These are phyloP conservation scores for Stenchaetothrips biformis DNA, from an alignment of 2,888 invertebrate species.

Conservation along the genomic window DNA sequence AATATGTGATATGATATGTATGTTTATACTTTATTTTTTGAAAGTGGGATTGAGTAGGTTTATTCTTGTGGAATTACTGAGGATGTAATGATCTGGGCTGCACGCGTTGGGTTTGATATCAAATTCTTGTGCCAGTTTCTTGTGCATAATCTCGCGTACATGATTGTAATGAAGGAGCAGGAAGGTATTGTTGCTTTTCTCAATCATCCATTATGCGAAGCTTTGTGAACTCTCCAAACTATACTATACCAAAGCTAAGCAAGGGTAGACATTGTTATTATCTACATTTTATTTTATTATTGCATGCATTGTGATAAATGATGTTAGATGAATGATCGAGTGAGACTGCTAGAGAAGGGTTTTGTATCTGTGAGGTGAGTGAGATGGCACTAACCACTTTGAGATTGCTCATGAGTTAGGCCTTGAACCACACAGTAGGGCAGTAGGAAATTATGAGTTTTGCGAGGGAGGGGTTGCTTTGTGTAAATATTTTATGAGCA, in stretches of 20 bases:
- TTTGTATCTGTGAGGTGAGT: neutral
- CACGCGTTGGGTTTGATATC: neutral
- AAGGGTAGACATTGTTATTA: neutral
- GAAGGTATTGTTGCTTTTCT: neutral
- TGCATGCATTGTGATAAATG: conserved; percentile 19
- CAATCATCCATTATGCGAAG: neutral
- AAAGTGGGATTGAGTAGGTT: neutral
- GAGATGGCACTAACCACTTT: neutral
- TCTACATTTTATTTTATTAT: conserved; percentile 5
- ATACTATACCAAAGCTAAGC: conserved; percentile 1
- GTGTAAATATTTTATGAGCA: neutral
- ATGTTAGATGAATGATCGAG: neutral
- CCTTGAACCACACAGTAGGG: neutral
- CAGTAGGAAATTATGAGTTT: neutral
- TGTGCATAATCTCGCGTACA: neutral
- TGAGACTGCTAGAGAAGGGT: neutral
- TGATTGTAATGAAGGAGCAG: too few relatives aligned
- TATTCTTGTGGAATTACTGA: neutral
- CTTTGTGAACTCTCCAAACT: neutral
- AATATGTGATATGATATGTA: neutral
- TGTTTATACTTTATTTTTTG: neutral
- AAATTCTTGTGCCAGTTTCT: neutral
- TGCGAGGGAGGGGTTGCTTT: neutral
- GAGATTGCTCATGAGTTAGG: conserved; percentile 19
- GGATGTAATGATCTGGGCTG: neutral